Evolutionary conservation across 1,140 invertebrate genomes (phyloP), one percentile per base, ranked within the genome.

Genomic region (Himalopsyche phryganea): DNA sequence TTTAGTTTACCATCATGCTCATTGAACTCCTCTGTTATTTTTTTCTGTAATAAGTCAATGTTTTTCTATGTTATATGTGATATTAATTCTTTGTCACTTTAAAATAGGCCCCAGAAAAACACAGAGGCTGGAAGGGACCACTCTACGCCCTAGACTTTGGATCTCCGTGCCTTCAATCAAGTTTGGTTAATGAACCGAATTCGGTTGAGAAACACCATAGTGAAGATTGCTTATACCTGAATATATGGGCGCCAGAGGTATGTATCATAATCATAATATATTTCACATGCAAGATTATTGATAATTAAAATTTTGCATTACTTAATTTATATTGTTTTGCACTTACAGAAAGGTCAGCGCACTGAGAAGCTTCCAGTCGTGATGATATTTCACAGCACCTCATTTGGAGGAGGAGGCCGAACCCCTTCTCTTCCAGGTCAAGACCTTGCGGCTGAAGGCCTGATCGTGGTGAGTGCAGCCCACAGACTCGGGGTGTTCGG

Each of bases 401-500:
- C 65, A 14, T 68, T 67, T 18, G 70, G 72, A 59, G 64, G 38
- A 55, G 66, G 14, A 67, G 67, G 28, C 69, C 73, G n/a, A 61
- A 68, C 11, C 23, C 64, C 67, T 14, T 28, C 18, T 17, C 63
- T 77, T 17, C 81, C 83, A 1, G 85, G 81, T 1, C 78, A 87
- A 67, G 85, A 88, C 65, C 66, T 87, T 23, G 83, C 85, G 0
- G 73, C 80, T 6, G 85, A 86, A 69, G 83, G 83, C 0, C 51
- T 86, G 1, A 77, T 87, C 2, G 82, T 87, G 3, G 82, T 87
- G 4, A 82, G 80, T 6, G 76, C 84, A 11, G 79, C 80, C 57
- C 87, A 85, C 68, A 76, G 86, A 6, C 72, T 83, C 33, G 83
- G 85, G 66, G 74, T 86, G 17, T 80, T 87, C 50, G 82, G 86